A percentile compares a stretch with the other conserved stretches of the same genome.
Evolutionary conservation across 2,888 invertebrate species (phyloP).

Genomic region (Dryobotodes eremita): DNA sequence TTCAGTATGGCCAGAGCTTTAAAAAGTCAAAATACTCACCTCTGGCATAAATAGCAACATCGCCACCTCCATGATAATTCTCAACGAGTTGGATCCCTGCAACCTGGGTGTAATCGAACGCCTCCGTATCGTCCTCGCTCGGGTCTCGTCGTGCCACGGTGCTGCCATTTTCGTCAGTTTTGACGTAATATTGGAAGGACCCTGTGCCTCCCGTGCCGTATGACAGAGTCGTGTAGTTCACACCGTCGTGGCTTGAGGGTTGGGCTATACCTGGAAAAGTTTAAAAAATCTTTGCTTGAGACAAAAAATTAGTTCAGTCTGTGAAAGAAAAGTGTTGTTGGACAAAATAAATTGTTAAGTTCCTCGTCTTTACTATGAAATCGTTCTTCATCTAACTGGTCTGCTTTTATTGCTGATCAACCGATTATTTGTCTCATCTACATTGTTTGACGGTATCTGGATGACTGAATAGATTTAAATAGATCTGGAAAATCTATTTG

Average conservation of each 20-base stretch:
- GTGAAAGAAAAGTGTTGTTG: background rate
- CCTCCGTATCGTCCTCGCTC: constrained; percentile 90
- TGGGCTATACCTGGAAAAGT: constrained; percentile 91
- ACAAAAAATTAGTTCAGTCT: background rate
- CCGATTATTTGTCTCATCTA: background rate
- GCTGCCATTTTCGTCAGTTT: constrained; percentile 72
- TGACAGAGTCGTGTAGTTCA: constrained; percentile 94
- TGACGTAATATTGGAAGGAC: constrained; percentile 90
- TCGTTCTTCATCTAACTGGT: background rate
- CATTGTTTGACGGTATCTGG: background rate
- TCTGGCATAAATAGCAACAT: constrained; percentile 95
- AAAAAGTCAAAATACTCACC: constrained; percentile 83
- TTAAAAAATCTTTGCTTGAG: too few species aligned
- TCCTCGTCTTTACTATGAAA: background rate
- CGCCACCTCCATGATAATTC: constrained; percentile 95
- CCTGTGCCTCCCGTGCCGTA: constrained; percentile 94
- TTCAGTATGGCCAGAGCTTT: background rate
- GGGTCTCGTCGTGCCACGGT: constrained; percentile 91
- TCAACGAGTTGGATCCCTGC: constrained; percentile 93
- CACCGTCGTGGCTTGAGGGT: constrained; percentile 91
- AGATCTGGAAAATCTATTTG: background rate
- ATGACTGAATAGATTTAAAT: background rate
- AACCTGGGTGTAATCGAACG: constrained; percentile 93
- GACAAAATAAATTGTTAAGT: background rate
- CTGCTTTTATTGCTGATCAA: background rate